phyloP scores from a whole-genome alignment of 2,797 vertebrate genomes.

The Anabas testudineus region DNA sequence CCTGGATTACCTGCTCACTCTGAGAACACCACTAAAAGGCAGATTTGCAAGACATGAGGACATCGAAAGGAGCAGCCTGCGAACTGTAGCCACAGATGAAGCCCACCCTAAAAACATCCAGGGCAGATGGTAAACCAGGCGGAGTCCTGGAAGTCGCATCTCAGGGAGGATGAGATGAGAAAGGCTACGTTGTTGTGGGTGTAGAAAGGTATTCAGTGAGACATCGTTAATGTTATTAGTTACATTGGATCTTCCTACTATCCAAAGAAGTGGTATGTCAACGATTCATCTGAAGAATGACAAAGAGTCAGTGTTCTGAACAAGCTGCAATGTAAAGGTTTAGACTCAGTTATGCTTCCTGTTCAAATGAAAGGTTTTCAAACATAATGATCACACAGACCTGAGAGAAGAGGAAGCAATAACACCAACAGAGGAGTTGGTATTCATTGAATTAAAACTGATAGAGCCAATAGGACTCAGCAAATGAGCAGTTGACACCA shows the following conservation, averaged over 20 bases:
- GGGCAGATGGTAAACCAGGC: no score
- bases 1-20: no score
- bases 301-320: background rate
- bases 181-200: no score
- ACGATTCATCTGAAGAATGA: background rate
- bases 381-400: constrained; percentile 38
- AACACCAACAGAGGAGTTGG: constrained; percentile 12
- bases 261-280: background rate
- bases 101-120: no score
- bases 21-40: no score
- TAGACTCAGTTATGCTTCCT: constrained; percentile 52
- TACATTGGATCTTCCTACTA: background rate
- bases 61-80: no score
- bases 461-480: background rate
- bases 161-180: no score
- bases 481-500: constrained; percentile 13
- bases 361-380: constrained; percentile 43
- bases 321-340: no score
- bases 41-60: no score
- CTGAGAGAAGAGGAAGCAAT: constrained; percentile 30
- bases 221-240: background rate
- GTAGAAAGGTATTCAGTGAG: no score
- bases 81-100: no score
- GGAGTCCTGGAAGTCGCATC: no score
- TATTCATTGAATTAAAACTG: constrained; percentile 13